These are phyloP conservation scores for Phrynocephalus versicolor DNA, from an alignment of 2,113 vertebrate species.

Conservation along the genomic window DNA sequence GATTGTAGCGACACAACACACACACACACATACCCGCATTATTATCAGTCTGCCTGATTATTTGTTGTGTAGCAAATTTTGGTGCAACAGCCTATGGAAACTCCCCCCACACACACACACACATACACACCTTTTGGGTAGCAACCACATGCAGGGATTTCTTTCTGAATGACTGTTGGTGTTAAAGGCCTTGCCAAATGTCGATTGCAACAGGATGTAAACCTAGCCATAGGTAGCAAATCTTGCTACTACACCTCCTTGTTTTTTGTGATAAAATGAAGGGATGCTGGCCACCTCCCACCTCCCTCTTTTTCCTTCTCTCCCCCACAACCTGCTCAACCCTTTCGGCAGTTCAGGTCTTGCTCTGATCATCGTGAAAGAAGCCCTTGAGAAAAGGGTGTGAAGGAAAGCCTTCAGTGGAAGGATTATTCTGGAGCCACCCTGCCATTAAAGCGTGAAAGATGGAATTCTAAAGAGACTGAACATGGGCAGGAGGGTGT, in stretches of 20 bases:
- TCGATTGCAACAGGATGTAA: neutral
- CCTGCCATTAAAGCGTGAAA: no score
- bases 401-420: neutral
- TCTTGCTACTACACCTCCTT: neutral
- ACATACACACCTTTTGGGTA: neutral
- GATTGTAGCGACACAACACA: no score
- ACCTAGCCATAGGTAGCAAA: no score
- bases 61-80: neutral
- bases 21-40: neutral
- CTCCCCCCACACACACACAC: neutral
- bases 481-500: neutral
- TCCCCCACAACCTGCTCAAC: neutral
- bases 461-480: neutral
- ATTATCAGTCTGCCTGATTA: neutral
- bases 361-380: neutral
- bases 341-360: neutral
- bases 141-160: neutral
- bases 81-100: neutral
- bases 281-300: no score
- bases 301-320: neutral
- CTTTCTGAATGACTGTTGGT: neutral
- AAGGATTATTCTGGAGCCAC: neutral
- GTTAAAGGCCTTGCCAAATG: neutral
- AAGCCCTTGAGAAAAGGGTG: neutral
- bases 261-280: neutral